Evolutionary conservation across 2,113 vertebrate genomes (phyloP).

Genomic region (Pedionomus torquatus): DNA sequence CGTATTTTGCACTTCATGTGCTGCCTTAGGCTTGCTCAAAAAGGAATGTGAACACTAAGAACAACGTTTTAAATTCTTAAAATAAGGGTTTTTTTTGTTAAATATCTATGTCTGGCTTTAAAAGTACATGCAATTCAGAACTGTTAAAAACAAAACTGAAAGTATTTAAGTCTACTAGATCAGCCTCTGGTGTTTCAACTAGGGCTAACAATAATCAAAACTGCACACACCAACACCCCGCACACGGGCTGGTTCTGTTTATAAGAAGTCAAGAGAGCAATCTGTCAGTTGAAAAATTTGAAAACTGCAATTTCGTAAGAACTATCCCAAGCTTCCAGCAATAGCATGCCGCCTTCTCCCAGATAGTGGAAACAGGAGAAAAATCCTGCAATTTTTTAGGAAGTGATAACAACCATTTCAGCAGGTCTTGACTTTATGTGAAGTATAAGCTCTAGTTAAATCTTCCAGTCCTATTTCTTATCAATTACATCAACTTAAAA

Average conservation of each 20-base stretch:
- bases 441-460: neutral
- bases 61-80: neutral
- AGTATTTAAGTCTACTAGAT: neutral
- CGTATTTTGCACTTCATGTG: neutral
- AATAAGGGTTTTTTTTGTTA: neutral
- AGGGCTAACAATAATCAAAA: neutral
- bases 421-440: neutral
- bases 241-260: neutral
- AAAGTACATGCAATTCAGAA: neutral
- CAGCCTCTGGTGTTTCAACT: neutral
- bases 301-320: neutral
- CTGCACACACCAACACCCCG: neutral
- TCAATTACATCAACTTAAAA: neutral
- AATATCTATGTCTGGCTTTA: neutral
- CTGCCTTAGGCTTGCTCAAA: neutral
- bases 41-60: neutral
- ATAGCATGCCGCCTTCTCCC: neutral
- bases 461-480: neutral
- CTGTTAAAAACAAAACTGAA: neutral
- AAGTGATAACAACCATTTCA: neutral
- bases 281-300: neutral
- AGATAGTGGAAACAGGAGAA: neutral
- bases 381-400: neutral
- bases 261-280: neutral
- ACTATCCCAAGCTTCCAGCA: neutral